Evolutionary conservation across 2,797 vertebrate species (phyloP), one percentile per base, ranked within the genome.

Genomic region (Telmatherina bonti): DNA sequence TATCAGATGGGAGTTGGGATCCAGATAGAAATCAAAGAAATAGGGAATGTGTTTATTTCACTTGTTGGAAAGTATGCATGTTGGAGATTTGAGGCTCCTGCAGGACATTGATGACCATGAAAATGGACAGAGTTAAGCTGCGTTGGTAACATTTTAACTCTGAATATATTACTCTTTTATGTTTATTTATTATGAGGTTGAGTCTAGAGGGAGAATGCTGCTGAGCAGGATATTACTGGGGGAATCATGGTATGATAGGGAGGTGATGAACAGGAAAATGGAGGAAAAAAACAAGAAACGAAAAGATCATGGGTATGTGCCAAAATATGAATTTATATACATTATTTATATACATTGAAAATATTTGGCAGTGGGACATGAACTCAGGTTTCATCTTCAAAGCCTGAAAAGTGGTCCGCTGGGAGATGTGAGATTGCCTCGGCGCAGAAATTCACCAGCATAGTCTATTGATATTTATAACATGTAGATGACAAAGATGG

Each of bases 401-500:
- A 81, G 69, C 24, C 53, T 59, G 56, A 56, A 76, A 86, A 87
- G 54, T 74, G 82, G 66, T 68, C 76, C 59, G 3, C 60, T 43
- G 76, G 67, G 65, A 62, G 76, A 72, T 16, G 59, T 59, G 75
- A 78, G 69, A 83, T 82, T 86, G 76, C 82, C 59, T 70, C 16
- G 4, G 65, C 61, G 70, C 68, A 74, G 67, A 67, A 72, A 72
- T 38, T 15, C 56, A 22, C 64, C 58, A 33, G 57, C 67, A 68
- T 22, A 26, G 61, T 76, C 71, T 81, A 70, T 86, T 86, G 79
- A 88, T 89, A 88, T 79, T 92, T 90, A 92, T 79, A 86, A 89
- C 93, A 86, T 89, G 87, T 70, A 82, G 87, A 89, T 85, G 85
- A 85, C 79, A 81, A 71, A 94, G 92, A 93, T 88, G 74, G 64